Conservation (phyloP, 2,888 invertebrate genomes). For the Polymixis flavicincta region DNA sequence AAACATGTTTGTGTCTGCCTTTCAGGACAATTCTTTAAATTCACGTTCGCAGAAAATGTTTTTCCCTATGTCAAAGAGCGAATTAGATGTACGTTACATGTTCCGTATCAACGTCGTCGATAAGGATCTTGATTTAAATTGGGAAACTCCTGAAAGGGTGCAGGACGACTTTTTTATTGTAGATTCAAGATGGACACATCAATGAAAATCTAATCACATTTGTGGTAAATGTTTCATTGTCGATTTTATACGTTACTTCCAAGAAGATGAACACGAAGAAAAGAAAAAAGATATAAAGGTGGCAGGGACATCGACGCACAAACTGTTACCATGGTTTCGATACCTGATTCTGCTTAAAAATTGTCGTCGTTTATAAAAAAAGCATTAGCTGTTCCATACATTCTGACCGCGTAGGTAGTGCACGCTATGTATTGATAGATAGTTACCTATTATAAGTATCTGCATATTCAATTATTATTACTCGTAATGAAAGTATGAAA, state of each 20-base stretch:
- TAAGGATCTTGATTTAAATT: neutral
- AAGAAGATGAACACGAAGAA: too few relatives aligned
- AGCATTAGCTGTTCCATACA: neutral
- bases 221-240: neutral
- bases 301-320: neutral
- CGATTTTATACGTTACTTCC: neutral
- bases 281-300: neutral
- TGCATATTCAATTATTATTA: too few relatives aligned
- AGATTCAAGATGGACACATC: neutral
- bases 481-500: too few relatives aligned
- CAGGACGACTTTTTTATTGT: neutral
- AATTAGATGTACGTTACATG: neutral
- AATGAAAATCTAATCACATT: neutral
- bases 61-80: neutral
- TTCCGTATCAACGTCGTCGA: neutral
- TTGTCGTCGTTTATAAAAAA: too few relatives aligned
- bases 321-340: neutral
- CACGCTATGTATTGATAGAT: too few relatives aligned
- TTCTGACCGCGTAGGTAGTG: too few relatives aligned
- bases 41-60: neutral
- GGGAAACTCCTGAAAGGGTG: neutral
- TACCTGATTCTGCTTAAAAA: neutral
- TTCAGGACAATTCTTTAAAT: neutral
- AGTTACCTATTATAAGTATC: too few relatives aligned
- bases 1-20: neutral